Percentiles rank a stretch among this genome's conserved stretches.
Evolutionary conservation across 2,888 invertebrate species (phyloP).

Genomic region (Parapristionchus giblindavisi): DNA sequence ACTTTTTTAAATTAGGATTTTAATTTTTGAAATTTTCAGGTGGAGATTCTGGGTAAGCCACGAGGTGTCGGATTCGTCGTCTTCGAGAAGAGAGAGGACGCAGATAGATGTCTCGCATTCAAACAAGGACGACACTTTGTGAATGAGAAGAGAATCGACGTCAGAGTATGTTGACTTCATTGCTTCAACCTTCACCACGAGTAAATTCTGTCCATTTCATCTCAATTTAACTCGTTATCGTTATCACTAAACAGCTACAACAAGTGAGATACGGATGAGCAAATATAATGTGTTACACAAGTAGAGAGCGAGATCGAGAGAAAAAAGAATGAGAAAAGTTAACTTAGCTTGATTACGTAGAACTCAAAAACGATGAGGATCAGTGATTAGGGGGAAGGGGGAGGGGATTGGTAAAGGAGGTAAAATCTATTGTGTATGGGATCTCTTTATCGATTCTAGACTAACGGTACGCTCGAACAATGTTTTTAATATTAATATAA

Average conservation of each 20-base stretch:
- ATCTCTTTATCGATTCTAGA: too few relatives aligned
- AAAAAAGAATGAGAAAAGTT: background rate
- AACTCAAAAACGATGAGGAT: too few relatives aligned
- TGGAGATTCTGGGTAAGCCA: conserved; percentile 67
- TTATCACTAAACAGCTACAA: too few relatives aligned
- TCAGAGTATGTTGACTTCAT: conserved; percentile 42
- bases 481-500: too few relatives aligned
- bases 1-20: background rate
- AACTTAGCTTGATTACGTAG: too few relatives aligned
- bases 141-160: conserved; percentile 54
- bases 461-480: too few relatives aligned
- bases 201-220: background rate
- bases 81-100: conserved; percentile 62
- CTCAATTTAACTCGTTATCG: too few relatives aligned
- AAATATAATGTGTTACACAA: too few relatives aligned
- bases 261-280: too few relatives aligned
- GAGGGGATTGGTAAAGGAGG: too few relatives aligned
- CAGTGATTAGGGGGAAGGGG: too few relatives aligned
- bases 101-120: conserved; percentile 54
- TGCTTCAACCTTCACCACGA: background rate
- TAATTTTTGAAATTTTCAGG: conserved; percentile 35
- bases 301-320: background rate
- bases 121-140: conserved; percentile 53
- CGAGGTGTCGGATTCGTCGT: conserved; percentile 67
- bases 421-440: too few relatives aligned